A percentile compares a stretch with the other conserved stretches of the same genome.
phyloP scores from a whole-genome alignment of 2,113 vertebrate species.

The Syngnathus floridae region DNA sequence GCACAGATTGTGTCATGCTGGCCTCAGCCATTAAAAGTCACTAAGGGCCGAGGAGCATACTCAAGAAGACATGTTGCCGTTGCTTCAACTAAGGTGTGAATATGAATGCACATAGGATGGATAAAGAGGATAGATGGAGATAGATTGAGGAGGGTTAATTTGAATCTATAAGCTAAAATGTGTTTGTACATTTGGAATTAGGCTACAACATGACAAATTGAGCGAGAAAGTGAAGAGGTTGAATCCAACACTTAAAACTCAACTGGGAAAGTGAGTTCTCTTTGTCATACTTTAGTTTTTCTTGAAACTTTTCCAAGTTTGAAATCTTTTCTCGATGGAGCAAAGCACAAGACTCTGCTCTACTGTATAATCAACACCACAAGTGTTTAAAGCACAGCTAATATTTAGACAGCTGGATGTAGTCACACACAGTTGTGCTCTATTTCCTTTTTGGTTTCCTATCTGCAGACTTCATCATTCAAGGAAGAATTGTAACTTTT shows the following conservation, averaged over 20 bases:
- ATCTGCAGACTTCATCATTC: constrained; percentile 7
- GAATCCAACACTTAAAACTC: not conserved
- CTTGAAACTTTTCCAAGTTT: constrained; percentile 1
- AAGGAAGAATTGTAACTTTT: constrained; percentile 6
- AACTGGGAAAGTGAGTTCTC: not conserved
- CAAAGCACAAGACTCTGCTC: not conserved
- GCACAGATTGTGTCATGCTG: no score
- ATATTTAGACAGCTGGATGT: constrained; percentile 51
- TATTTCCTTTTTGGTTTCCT: constrained; percentile 11
- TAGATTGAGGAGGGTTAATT: no score
- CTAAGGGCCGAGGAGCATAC: no score
- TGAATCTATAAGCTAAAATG: no score
- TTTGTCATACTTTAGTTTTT: not conserved
- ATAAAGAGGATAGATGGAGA: no score
- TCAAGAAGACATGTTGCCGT: no score
- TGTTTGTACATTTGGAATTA: not conserved
- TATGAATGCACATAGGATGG: no score
- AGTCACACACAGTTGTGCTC: not conserved
- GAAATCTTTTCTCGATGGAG: not conserved
- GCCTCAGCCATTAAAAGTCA: no score
- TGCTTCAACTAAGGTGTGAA: no score
- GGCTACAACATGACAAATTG: not conserved
- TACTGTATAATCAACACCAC: not conserved
- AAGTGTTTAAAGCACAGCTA: constrained; percentile 35
- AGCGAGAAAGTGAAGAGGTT: not conserved